Evolutionary conservation across 2,888 invertebrate species (phyloP), one percentile per base, ranked within the genome.

Genomic region (Stegana nigrithorax): DNA sequence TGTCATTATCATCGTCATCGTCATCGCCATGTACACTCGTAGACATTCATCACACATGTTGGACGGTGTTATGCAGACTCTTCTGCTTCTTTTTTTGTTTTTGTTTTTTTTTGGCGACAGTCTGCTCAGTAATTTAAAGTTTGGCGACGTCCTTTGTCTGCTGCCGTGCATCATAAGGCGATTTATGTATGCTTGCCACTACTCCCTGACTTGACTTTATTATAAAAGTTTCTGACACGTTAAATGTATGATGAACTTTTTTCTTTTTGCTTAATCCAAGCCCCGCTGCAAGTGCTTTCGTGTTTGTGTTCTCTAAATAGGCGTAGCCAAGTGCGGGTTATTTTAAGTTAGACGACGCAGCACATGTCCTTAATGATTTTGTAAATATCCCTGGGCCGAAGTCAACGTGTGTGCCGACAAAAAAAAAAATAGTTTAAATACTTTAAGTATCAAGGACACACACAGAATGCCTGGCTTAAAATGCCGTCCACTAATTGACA

Each of bases 151-250:
- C 62, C 53, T 62, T 69, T 66, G 67, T 59, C 58, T 36, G 10
- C 51, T 8, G 19, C 45, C 39, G n/a, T n/a, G n/a, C n/a, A 39
- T 36, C 36, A 8, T 8, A 36, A 45, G n/a, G 8, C 5, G 19
- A 21, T 21, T 10, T 2, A 45, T 45, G 23, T 45, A 8, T 47
- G 4, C 47, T 12, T 47, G 36, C 32, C 21, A 47, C 42, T 51
- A 60, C 56, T 55, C 60, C 50, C 55, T 67, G 64, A 63, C 63
- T 71, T 69, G 76, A 78, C 78, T 78, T 80, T 78, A 78, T 78
- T 78, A 78, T 78, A 69, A 78, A 78, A 78, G 78, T 78, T 78
- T 73, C 10, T 68, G 72, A 73, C 78, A 75, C 74, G 79, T 77
- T 78, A 73, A 71, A 68, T 71, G 68, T 71, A 57, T 73, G 73